Conservation (phyloP, 1,140 invertebrate species). For the Pseudomyrmex gracilis region DNA sequence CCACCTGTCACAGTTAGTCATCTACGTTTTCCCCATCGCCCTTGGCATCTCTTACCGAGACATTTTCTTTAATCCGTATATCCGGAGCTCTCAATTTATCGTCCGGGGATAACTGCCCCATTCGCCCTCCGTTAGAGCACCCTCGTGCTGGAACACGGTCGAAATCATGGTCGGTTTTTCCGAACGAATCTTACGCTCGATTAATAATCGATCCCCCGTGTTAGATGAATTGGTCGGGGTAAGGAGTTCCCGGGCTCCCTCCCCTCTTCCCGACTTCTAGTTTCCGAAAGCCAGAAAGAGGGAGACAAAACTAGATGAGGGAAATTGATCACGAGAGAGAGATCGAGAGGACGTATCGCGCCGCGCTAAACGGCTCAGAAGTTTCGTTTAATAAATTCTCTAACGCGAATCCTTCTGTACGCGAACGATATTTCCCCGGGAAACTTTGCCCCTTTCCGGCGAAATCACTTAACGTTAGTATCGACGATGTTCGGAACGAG, state of each 20-base stretch:
- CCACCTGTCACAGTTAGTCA: not conserved
- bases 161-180: slow-evolving; percentile 44
- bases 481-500: slow-evolving; percentile 40
- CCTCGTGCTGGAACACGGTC: not conserved
- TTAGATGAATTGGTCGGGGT: slow-evolving; percentile 42
- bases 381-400: slow-evolving; percentile 73
- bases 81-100: slow-evolving; percentile 55
- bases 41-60: too few species aligned
- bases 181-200: slow-evolving; percentile 64
- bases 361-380: slow-evolving; percentile 68
- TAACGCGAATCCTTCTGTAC: slow-evolving; percentile 23
- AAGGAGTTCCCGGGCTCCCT: slow-evolving; percentile 26
- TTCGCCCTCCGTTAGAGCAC: slow-evolving; percentile 25
- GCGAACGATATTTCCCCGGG: slow-evolving; percentile 52
- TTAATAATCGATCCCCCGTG: slow-evolving; percentile 68
- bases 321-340: slow-evolving; percentile 26
- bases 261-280: too few species aligned
- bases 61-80: slow-evolving; percentile 49
- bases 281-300: not conserved
- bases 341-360: slow-evolving; percentile 23
- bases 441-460: slow-evolving; percentile 51
- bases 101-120: slow-evolving; percentile 21
- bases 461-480: slow-evolving; percentile 66
- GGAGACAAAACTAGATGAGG: slow-evolving; percentile 8
- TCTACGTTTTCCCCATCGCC: not conserved